Percentiles rank a stretch among this genome's conserved stretches.
These are phyloP conservation scores for Ciona savignyi DNA, from an alignment of 23 tunicate genomes.

Conservation along the genomic window DNA sequence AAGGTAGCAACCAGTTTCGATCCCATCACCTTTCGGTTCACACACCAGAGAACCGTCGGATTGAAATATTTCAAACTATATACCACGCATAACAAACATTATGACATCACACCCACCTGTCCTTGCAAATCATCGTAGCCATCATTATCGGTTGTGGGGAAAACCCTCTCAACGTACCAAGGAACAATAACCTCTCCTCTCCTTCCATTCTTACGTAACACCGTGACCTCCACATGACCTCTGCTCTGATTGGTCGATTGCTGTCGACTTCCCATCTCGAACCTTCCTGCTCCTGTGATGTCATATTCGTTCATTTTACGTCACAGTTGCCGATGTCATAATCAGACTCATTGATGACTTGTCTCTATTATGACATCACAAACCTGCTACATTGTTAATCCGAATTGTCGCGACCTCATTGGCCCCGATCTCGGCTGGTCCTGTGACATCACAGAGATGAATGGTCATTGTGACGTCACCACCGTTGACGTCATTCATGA, in stretches of 20 bases:
- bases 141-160: constrained; percentile 12
- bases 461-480: constrained; percentile 52
- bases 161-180: constrained; percentile 67
- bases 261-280: constrained; percentile 68
- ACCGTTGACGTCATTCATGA: constrained; percentile 79
- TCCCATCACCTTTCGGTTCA: too few relatives aligned
- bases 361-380: not conserved
- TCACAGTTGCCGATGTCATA: not conserved
- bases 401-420: constrained; percentile 35
- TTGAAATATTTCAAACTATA: not conserved
- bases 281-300: constrained; percentile 49
- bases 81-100: not conserved
- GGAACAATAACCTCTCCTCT: constrained; percentile 74
- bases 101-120: constrained; percentile 32
- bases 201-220: constrained; percentile 63
- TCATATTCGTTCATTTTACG: not conserved
- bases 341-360: not conserved
- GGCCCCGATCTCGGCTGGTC: constrained; percentile 64
- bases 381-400: constrained; percentile 85
- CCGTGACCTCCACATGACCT: constrained; percentile 16
- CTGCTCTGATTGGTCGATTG: constrained; percentile 42
- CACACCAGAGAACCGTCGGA: not conserved
- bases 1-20: too few relatives aligned
- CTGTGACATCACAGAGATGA: constrained; percentile 46
- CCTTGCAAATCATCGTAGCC: constrained; percentile 79